Evolutionary conservation across 1,140 invertebrate genomes (phyloP).

Genomic region (Ridgeia piscesae): DNA sequence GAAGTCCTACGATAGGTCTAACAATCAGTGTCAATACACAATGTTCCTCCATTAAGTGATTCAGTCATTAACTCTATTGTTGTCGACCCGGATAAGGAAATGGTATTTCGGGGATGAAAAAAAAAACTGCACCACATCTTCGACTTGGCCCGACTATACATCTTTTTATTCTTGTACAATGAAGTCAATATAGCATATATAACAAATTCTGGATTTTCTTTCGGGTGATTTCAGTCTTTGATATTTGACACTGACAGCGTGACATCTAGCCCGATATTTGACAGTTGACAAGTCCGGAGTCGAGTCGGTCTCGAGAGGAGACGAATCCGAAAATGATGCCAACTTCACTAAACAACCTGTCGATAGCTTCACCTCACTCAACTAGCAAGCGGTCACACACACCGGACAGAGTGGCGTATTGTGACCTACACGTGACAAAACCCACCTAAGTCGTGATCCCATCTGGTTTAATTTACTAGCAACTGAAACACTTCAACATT

Average conservation of each 20-base stretch:
- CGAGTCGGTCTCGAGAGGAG: too few relatives aligned
- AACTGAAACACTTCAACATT: neutral
- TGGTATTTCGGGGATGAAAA: neutral
- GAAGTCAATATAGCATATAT: neutral
- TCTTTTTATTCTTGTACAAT: neutral
- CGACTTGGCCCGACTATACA: neutral
- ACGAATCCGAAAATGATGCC: neutral
- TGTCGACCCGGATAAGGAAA: neutral
- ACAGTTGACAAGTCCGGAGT: neutral
- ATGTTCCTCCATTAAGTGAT: too few relatives aligned
- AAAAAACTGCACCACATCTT: too few relatives aligned
- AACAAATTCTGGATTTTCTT: neutral
- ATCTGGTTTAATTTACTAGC: slow-evolving; percentile 1
- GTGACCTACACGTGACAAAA: neutral
- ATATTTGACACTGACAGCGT: neutral
- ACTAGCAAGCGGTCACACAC: neutral
- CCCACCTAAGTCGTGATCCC: neutral
- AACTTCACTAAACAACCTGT: neutral
- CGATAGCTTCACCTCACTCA: neutral
- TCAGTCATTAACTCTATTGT: neutral
- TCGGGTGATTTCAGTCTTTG: neutral
- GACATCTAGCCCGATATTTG: neutral
- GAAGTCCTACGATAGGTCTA: neutral
- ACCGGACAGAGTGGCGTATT: neutral
- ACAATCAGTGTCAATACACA: neutral